Percentiles rank a stretch among this genome's conserved stretches.
These are phyloP conservation scores for Alethe castanea DNA, from an alignment of 2,113 vertebrate genomes.

Conservation along the genomic window DNA sequence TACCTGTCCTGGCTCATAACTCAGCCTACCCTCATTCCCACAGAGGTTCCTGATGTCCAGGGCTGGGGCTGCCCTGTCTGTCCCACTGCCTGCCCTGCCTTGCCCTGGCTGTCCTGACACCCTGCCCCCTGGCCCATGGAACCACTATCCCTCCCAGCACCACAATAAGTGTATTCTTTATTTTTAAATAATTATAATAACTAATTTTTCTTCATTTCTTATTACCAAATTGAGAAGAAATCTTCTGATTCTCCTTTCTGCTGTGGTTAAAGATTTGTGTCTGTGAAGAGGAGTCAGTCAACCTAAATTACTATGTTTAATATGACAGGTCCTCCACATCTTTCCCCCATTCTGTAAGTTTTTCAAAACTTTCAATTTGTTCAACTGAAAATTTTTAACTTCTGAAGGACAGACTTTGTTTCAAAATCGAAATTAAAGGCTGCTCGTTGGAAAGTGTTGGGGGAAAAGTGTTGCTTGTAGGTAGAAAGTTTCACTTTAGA, in stretches of 20 bases:
- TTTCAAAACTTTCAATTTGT: neutral
- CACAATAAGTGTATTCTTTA: accelerated
- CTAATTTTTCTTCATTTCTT: neutral
- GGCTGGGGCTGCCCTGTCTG: neutral
- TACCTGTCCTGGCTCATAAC: accelerated
- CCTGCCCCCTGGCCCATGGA: neutral
- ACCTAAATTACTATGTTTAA: neutral
- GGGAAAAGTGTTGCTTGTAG: neutral
- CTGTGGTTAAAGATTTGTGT: neutral
- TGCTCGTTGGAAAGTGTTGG: neutral
- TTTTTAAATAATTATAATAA: neutral
- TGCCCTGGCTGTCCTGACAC: neutral
- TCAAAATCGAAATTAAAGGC: neutral
- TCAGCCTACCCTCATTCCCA: neutral
- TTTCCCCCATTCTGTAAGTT: neutral
- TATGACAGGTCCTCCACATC: neutral
- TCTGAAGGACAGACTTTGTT: neutral
- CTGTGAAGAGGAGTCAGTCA: neutral
- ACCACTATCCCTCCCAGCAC: neutral
- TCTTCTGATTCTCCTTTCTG: neutral
- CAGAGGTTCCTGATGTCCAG: neutral
- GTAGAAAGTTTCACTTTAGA: neutral
- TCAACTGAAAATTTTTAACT: neutral
- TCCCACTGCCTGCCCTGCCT: accelerated
- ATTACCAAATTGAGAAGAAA: neutral